These are phyloP conservation scores for Eclectus roratus DNA, from an alignment of 2,113 vertebrate genomes.

Conservation along the genomic window DNA sequence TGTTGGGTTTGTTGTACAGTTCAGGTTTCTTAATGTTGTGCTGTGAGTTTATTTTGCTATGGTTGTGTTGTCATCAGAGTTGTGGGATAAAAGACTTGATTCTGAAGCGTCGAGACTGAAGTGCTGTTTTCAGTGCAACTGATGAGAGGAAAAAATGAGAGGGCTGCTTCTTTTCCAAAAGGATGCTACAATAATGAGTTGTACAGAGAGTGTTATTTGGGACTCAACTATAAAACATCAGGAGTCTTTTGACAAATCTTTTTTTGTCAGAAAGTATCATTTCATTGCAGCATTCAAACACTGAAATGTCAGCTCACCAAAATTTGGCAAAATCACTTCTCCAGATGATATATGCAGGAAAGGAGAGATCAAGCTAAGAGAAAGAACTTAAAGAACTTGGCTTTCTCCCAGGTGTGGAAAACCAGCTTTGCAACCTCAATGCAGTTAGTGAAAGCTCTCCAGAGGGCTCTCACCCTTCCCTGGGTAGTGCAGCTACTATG, in stretches of 20 bases:
- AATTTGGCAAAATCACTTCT: slow-evolving; percentile 36
- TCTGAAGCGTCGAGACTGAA: neutral
- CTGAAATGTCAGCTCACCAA: slow-evolving; percentile 39
- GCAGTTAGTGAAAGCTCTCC: neutral
- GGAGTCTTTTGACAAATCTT: neutral
- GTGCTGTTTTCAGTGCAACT: neutral
- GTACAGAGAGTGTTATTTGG: neutral
- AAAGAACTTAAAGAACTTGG: slow-evolving; percentile 29
- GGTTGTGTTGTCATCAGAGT: neutral
- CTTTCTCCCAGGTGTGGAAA: slow-evolving; percentile 32
- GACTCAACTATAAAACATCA: neutral
- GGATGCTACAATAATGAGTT: neutral
- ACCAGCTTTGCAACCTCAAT: slow-evolving; percentile 1
- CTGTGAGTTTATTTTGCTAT: neutral
- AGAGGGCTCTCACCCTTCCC: neutral
- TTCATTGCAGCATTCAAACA: neutral
- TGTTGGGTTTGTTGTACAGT: neutral
- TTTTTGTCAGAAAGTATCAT: slow-evolving; percentile 27
- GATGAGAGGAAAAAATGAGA: neutral
- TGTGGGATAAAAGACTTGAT: neutral
- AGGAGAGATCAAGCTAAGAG: neutral
- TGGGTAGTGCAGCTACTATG: neutral
- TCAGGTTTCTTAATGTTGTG: neutral
- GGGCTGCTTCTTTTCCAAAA: neutral
- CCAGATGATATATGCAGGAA: neutral